Percentiles rank a stretch among this genome's conserved stretches.
Conservation (phyloP, 2,797 vertebrate genomes). For the Tenualosa thibaudeaui region DNA sequence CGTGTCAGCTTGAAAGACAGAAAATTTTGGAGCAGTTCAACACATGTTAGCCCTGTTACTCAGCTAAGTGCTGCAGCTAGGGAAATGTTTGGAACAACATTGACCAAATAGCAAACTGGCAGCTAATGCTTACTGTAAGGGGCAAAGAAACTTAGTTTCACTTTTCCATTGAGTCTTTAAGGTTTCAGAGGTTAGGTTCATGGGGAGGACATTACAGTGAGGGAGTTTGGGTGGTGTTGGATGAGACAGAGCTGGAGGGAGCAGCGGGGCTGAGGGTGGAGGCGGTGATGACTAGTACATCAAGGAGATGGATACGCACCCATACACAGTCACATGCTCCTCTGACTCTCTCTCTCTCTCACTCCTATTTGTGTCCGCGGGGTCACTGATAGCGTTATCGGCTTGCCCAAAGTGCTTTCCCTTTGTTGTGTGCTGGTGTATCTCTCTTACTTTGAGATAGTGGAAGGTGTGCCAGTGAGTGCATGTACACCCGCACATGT, state of each 20-base stretch:
- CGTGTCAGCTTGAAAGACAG: too few relatives aligned
- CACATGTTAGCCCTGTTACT: too few relatives aligned
- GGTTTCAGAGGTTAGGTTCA: too few relatives aligned
- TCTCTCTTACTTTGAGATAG: constrained; percentile 12
- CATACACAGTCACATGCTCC: not conserved
- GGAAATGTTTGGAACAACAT: too few relatives aligned
- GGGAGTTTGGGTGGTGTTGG: not conserved
- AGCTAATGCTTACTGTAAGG: too few relatives aligned
- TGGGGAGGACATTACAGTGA: not conserved
- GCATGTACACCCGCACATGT: not conserved
- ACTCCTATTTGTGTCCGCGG: not conserved
- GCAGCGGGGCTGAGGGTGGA: not conserved
- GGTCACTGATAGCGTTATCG: not conserved
- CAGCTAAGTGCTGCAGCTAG: too few relatives aligned
- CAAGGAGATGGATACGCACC: constrained; percentile 5
- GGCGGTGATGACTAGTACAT: constrained; percentile 1
- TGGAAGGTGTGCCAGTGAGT: not conserved
- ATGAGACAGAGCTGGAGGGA: not conserved
- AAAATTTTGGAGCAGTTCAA: too few relatives aligned
- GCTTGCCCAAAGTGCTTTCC: not conserved
- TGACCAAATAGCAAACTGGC: too few relatives aligned
- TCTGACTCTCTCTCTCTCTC: not conserved
- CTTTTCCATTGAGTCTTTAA: too few relatives aligned
- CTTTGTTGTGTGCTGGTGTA: not conserved
- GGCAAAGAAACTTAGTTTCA: too few relatives aligned